phyloP scores from a whole-genome alignment of 2,113 vertebrate species.

The Charina bottae region DNA sequence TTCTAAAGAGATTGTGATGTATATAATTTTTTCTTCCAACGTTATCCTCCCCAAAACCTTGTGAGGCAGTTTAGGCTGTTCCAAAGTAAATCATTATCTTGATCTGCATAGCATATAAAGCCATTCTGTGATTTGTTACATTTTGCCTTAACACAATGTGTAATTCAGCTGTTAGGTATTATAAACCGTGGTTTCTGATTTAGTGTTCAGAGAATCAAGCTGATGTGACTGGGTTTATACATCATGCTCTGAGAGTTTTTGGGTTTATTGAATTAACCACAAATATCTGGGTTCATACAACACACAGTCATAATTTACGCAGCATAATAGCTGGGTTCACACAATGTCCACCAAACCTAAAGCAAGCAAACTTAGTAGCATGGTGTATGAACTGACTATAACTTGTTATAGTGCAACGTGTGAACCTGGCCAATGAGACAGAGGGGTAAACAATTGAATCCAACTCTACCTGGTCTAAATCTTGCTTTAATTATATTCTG shows the following conservation, averaged over 20 bases:
- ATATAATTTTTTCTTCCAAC: neutral
- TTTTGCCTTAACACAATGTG: neutral
- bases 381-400: neutral
- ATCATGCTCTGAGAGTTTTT: neutral
- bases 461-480: neutral
- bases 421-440: neutral
- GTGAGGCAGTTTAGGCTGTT: neutral
- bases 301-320: too few species aligned
- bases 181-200: neutral
- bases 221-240: neutral
- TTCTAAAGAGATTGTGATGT: neutral
- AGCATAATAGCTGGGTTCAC: neutral
- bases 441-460: neutral
- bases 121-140: neutral
- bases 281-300: neutral
- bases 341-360: neutral
- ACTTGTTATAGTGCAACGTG: neutral
- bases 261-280: neutral
- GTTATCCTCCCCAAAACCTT: neutral
- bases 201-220: neutral
- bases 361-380: neutral
- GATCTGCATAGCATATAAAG: neutral
- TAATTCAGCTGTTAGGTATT: neutral
- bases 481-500: neutral
- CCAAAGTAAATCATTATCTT: neutral